These are phyloP conservation scores for Nephrotoma flavescens DNA, from an alignment of 2,888 invertebrate species.

Conservation along the genomic window DNA sequence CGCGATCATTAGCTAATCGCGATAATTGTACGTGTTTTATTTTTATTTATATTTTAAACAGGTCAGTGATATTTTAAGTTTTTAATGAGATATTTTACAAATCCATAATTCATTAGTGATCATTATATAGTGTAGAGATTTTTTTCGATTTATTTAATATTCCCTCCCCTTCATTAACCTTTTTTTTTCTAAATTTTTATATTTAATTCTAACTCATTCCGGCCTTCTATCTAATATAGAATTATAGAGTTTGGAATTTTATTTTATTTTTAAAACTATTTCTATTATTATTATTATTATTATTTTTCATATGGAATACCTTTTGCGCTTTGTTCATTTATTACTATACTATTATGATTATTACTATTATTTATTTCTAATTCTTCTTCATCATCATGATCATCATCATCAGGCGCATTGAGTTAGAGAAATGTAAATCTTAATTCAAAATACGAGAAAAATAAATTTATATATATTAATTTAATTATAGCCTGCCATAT, in stretches of 20 bases:
- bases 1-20: conserved; percentile 4
- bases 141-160: background rate
- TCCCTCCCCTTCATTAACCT: background rate
- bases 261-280: background rate
- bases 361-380: background rate
- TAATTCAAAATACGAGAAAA: background rate
- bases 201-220: background rate
- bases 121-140: background rate
- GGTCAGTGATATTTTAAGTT: background rate
- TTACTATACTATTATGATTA: conserved; percentile 1
- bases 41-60: background rate
- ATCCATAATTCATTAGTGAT: background rate
- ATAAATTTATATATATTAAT: background rate
- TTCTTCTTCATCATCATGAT: background rate
- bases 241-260: background rate
- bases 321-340: conserved; percentile 2
- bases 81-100: background rate
- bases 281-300: background rate
- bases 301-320: background rate
- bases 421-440: background rate
- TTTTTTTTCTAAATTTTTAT: background rate
- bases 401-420: background rate
- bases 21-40: conserved; percentile 2
- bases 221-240: background rate
- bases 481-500: conserved; percentile 3